Evolutionary conservation across 2,113 vertebrate species (phyloP).

Genomic region (Bothrops jararaca): DNA sequence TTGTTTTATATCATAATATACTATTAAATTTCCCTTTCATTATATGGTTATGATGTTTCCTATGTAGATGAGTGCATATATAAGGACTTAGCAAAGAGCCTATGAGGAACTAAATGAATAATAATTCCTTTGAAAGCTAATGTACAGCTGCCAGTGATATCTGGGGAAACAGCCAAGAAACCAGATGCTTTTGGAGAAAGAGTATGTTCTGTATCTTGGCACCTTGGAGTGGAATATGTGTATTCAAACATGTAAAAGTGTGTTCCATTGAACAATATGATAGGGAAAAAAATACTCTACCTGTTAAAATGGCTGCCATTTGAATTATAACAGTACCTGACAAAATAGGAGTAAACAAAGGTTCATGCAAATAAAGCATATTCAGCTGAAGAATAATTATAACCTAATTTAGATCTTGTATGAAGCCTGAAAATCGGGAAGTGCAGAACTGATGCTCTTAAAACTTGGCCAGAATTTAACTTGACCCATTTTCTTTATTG

Average conservation of each 20-base stretch:
- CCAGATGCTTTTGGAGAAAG: slow-evolving; percentile 42
- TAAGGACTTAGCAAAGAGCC: slow-evolving; percentile 28
- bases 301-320: slow-evolving; percentile 4
- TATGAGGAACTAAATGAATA: slow-evolving; percentile 29
- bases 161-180: slow-evolving; percentile 48
- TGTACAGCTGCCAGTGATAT: slow-evolving; percentile 40
- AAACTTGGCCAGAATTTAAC: neutral
- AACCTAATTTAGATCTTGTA: neutral
- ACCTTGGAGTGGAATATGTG: slow-evolving; percentile 29
- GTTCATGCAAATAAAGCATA: neutral
- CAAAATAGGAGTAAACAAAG: neutral
- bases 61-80: slow-evolving; percentile 17
- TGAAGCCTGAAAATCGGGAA: neutral
- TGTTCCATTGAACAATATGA: slow-evolving; percentile 42
- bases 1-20: neutral
- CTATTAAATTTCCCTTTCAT: neutral
- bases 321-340: neutral
- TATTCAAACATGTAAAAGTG: slow-evolving; percentile 45
- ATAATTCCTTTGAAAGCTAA: slow-evolving; percentile 41
- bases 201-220: slow-evolving; percentile 21
- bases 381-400: slow-evolving; percentile 17
- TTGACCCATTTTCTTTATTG: neutral
- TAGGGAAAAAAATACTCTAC: slow-evolving; percentile 9
- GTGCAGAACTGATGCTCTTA: neutral
- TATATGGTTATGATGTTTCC: neutral